Conservation (phyloP, 2,888 invertebrate species). For the Campopleginae sp. region DNA sequence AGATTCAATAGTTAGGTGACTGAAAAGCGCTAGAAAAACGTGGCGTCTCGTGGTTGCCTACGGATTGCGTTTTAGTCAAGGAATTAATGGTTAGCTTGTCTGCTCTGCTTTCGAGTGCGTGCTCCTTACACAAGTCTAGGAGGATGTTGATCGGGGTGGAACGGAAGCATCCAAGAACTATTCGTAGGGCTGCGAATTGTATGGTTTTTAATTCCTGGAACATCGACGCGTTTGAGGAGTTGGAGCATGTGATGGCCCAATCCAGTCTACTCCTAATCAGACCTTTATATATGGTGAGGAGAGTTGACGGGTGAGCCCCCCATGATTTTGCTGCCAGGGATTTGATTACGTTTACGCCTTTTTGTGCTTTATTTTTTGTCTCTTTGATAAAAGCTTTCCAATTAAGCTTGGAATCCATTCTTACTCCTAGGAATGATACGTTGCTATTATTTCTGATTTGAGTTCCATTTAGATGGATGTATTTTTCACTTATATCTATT, state of each 20-base stretch:
- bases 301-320: slow-evolving; percentile 30
- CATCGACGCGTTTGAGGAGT: neutral
- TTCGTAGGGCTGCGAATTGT: neutral
- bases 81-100: neutral
- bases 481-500: neutral
- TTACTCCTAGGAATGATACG: slow-evolving; percentile 14
- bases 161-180: neutral
- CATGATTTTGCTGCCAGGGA: slow-evolving; percentile 15
- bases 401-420: slow-evolving; percentile 28
- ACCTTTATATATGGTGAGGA: slow-evolving; percentile 31
- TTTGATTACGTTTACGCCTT: slow-evolving; percentile 14
- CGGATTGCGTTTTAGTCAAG: neutral
- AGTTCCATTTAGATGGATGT: neutral
- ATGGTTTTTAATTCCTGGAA: neutral
- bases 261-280: slow-evolving; percentile 6
- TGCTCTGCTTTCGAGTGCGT: neutral
- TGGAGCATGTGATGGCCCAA: neutral
- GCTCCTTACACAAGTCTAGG: neutral
- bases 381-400: slow-evolving; percentile 16
- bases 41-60: neutral
- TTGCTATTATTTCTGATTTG: neutral
- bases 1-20: no score
- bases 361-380: neutral
- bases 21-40: no score
- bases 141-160: slow-evolving; percentile 32